A percentile compares a stretch with the other conserved stretches of the same genome.
phyloP scores from a whole-genome alignment of 2,113 vertebrate species.

The Motacilla alba region DNA sequence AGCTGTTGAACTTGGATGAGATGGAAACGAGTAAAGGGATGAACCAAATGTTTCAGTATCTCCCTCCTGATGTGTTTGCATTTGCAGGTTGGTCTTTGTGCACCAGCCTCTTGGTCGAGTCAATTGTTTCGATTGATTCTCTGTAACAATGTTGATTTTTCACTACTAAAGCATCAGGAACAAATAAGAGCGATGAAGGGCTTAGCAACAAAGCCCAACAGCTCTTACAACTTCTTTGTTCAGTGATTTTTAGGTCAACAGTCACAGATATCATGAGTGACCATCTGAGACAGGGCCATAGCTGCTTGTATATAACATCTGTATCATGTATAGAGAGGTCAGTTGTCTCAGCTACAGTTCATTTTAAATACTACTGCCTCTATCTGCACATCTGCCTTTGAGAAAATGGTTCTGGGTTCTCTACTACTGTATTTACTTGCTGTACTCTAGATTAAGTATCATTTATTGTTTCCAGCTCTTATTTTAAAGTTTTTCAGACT shows the following conservation, averaged over 20 bases:
- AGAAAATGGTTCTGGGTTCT: not conserved
- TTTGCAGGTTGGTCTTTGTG: not conserved
- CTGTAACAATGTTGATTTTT: not conserved
- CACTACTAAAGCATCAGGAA: not conserved
- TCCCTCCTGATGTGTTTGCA: not conserved
- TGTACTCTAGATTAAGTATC: not conserved
- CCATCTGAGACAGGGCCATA: not conserved
- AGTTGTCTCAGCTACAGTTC: not conserved
- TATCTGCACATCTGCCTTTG: not conserved
- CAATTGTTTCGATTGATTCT: not conserved
- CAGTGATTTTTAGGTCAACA: not conserved
- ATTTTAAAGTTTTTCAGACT: not conserved
- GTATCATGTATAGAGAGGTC: not conserved
- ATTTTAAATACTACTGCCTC: not conserved
- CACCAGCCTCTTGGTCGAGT: rapidly evolving
- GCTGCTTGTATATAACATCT: not conserved
- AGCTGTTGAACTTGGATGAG: not conserved
- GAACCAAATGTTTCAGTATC: rapidly evolving
- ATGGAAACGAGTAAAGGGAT: not conserved
- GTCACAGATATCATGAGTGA: not conserved
- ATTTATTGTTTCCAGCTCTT: constrained; percentile 1
- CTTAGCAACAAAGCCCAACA: not conserved
- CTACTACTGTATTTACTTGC: not conserved
- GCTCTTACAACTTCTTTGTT: not conserved
- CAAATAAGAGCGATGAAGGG: not conserved